phyloP scores from a whole-genome alignment of 2,888 invertebrate genomes.

The Mythimna vitellina region DNA sequence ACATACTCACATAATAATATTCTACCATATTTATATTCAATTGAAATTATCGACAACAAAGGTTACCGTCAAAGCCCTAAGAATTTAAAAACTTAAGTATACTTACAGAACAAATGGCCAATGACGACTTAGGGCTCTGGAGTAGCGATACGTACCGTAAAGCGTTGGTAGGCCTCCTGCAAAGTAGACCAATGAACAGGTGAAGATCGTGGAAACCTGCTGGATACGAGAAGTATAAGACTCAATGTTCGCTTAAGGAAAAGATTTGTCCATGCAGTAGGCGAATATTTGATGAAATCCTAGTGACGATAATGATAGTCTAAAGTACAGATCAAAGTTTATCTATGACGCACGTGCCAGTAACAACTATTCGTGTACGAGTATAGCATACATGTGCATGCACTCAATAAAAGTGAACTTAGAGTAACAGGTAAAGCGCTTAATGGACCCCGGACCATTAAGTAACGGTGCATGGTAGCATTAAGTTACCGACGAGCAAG shows the following conservation, averaged over 20 bases:
- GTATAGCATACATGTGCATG: neutral
- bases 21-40: too few relatives aligned
- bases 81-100: neutral
- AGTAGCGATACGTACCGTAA: too few relatives aligned
- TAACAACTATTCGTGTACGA: neutral
- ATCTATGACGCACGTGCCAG: neutral
- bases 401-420: constrained; percentile 35
- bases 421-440: constrained; percentile 32
- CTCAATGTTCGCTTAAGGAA: neutral
- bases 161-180: neutral
- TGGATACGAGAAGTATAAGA: neutral
- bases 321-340: neutral
- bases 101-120: neutral
- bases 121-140: too few relatives aligned
- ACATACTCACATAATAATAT: too few relatives aligned
- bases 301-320: neutral
- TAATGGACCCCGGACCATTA: constrained; percentile 39
- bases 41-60: too few relatives aligned
- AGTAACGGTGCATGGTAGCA: constrained; percentile 26
- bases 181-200: neutral
- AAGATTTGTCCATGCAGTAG: neutral
- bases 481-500: constrained; percentile 16
- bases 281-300: neutral
- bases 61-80: too few relatives aligned
- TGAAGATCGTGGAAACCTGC: neutral